Conservation (phyloP, 2,888 invertebrate genomes). For the Harpagoxenus sublaevis region DNA sequence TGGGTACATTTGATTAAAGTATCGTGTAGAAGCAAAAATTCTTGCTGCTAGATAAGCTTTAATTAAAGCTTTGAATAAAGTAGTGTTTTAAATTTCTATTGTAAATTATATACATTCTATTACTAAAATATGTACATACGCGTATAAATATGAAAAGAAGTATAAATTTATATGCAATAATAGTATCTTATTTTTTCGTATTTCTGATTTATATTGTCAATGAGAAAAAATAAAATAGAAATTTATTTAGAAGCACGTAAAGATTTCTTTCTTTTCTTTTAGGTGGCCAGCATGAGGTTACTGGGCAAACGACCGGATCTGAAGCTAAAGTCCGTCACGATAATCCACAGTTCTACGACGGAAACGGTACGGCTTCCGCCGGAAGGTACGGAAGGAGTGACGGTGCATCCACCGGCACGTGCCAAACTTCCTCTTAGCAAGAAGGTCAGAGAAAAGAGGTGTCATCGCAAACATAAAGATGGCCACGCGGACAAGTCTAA, state of each 20-base stretch:
- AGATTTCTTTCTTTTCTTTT: slow-evolving; percentile 60
- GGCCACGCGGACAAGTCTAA: slow-evolving; percentile 84
- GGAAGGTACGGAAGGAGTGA: slow-evolving; percentile 91
- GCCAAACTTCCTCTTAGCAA: slow-evolving; percentile 95
- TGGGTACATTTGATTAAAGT: background rate
- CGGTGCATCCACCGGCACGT: slow-evolving; percentile 94
- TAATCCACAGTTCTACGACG: slow-evolving; percentile 96
- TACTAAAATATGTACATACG: background rate
- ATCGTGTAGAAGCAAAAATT: slow-evolving; percentile 17
- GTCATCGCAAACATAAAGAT: slow-evolving; percentile 88
- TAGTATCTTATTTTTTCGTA: background rate
- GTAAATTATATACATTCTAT: slow-evolving; percentile 13
- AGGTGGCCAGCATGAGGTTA: slow-evolving; percentile 93
- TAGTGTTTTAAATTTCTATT: background rate
- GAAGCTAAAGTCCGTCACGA: slow-evolving; percentile 95
- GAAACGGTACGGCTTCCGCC: slow-evolving; percentile 94
- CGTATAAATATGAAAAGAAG: background rate
- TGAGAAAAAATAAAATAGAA: slow-evolving; percentile 4
- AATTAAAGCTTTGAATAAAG: slow-evolving; percentile 4
- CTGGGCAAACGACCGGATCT: slow-evolving; percentile 93
- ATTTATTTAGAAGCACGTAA: background rate
- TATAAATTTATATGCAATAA: background rate
- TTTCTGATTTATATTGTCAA: background rate
- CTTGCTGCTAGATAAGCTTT: slow-evolving; percentile 6
- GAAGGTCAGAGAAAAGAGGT: slow-evolving; percentile 91